Base-by-base conservation (phyloP, 2,888 invertebrate species). In the Bruchidius siliquastri region DNA sequence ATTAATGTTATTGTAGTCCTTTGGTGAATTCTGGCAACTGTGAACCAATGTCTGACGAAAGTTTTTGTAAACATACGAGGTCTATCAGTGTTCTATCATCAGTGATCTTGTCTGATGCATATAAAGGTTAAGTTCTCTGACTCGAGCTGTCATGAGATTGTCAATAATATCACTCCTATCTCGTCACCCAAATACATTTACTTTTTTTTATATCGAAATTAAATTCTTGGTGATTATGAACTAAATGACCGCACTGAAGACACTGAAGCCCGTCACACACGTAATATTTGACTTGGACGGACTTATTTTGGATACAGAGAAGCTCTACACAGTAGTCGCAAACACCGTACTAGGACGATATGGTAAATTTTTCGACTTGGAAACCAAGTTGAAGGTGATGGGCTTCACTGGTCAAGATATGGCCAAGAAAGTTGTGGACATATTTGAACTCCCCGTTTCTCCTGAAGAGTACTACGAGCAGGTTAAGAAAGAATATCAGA, bases 281-380 rank as follows among this genome's bases (percentile, higher is more conserved):
- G 92, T 94, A 78, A 92, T 95, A 79, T 95, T 92, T 84, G 92
- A 92, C 83, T 88, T 92, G 86, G 92, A 92, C 83, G 92, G 92
- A 0, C 85, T 91, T 20, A 83, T 92, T 69, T 83, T 92, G 74
- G 89, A 90, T 90, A 94, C 96, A 0, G 96, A 96, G 86, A 88
- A 88, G 71, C 89, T 94, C 21, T 96, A 96, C 85, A 92, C 93
- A 81, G 90, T 90, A 82, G 92, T 94, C 83, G 91, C 93, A 79
- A 89, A 90, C 76, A 89, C 90, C 80, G 90, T 95, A 78, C 92
- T 92, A 78, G 88, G 89, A 10, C 88, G 90, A 78, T 95, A 92
- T 86, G 94, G 93, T 0, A 93, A 93, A 82, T 85, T 88, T 66
- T 97, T 95, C 86, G 94, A 94, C 0, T 90, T 91, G 83, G 94